Base-by-base conservation (phyloP, 2,888 invertebrate genomes). In the Scaptodrosophila latifasciaeformis region DNA sequence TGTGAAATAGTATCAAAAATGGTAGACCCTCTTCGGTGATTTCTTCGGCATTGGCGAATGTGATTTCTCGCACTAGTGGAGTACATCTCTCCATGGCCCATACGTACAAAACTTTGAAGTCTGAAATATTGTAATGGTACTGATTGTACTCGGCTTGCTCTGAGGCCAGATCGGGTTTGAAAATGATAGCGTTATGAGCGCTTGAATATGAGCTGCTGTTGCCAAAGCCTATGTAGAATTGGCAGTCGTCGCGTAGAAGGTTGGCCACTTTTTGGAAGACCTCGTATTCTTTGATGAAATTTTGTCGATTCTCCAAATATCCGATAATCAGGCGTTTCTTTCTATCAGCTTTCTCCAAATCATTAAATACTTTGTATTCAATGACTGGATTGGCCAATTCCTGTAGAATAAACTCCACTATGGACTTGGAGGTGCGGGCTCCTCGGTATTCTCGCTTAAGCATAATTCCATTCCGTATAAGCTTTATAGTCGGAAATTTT, bases 41-140 rank as follows among this genome's bases (percentile, higher is more conserved):
- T 85, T 97, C 97, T 87, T 99, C 99, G 1, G 99, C 99, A 88
- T 99, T 99, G 86, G 96, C 96, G 87, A 99, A 99, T 0, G 97
- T 99, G 49, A 99, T 97, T 87, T 97, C 97, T 49, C 98, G 89
- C 0, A 99, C 97, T 10, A 97, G 86, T 0, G 98, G 97, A 30
- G 96, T 92, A 84, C 99, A 99, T 81, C 94, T 94, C 65, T 94
- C 92, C 47, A 92, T 90, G 0, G 92, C 89, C 97, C 97, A 98
- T 50, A 89, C 88, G 67, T 91, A 89, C 21, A 97, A 77, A 59
- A 94, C 93, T 61, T 95, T 94, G 70, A 92, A 93, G 80, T 88
- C 91, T 1, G 86, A 86, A 52, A 92, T 82, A 54, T 90, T 91
- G 6, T 93, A 93, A 24, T 83, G 88, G 83, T 89, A 95, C 0